Evolutionary conservation across 1,140 invertebrate genomes (phyloP).

Genomic region (Marisa cornuarietis): DNA sequence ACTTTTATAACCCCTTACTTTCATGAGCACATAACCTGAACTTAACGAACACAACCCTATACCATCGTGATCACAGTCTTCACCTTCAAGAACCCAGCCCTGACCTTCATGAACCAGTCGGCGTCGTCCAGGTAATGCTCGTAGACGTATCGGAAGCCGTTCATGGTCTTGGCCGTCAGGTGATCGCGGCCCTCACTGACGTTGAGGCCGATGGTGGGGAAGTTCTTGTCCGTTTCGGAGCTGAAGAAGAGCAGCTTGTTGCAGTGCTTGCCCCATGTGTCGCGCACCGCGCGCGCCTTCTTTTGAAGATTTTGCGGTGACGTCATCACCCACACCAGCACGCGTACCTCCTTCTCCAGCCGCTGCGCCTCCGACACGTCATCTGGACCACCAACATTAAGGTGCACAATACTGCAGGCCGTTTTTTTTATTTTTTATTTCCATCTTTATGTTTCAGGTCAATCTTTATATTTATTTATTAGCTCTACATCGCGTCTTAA

Average conservation of each 20-base stretch:
- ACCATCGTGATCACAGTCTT: no score
- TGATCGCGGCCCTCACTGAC: conserved; percentile 52
- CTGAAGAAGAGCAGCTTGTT: conserved; percentile 70
- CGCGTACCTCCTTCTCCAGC: conserved; percentile 72
- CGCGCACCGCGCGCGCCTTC: conserved; percentile 90
- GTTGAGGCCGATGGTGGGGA: conserved; percentile 55
- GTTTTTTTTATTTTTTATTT: no score
- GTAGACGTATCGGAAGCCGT: conserved; percentile 79
- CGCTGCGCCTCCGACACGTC: conserved; percentile 74
- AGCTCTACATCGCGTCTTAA: no score
- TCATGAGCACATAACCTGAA: no score
- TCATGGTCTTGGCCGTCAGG: conserved; percentile 47
- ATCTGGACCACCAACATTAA: conserved; percentile 47
- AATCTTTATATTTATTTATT: no score
- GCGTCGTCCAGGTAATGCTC: conserved; percentile 60
- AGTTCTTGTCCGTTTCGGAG: conserved; percentile 46
- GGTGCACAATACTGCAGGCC: not conserved
- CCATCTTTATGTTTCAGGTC: no score
- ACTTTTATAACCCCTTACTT: no score
- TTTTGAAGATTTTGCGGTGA: conserved; percentile 86
- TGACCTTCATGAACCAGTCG: conserved; percentile 66
- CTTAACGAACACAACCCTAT: no score
- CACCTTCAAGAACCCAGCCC: no score
- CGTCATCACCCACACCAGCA: conserved; percentile 96
- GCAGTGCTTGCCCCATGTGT: conserved; percentile 93